Conservation (phyloP, 2,113 vertebrate genomes). For the Talpa occidentalis region DNA sequence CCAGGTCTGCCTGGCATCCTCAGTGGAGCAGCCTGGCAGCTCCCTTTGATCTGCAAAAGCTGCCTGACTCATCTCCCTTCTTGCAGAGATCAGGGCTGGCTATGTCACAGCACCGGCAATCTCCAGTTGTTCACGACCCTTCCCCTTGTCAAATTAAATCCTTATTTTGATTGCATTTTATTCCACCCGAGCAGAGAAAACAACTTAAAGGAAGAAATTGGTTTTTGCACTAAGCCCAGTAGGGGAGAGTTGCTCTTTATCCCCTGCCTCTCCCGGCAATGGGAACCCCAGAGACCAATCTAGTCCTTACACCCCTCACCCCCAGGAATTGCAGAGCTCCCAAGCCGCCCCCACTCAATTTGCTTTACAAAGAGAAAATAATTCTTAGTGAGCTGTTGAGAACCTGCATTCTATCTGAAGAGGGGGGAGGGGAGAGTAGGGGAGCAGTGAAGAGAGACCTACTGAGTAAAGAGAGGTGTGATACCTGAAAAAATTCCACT, state of each 20-base stretch:
- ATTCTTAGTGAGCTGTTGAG: background rate
- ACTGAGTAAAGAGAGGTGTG: background rate
- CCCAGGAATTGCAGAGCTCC: background rate
- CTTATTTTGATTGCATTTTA: constrained; percentile 55
- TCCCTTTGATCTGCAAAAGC: constrained; percentile 13
- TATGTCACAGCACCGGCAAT: background rate
- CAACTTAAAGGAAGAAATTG: background rate
- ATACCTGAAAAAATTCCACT: background rate
- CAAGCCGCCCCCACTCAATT: background rate
- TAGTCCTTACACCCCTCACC: background rate
- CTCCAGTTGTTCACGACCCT: background rate
- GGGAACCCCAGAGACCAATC: background rate
- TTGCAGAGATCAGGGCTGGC: background rate
- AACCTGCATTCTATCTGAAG: background rate
- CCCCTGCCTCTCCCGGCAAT: constrained; percentile 56
- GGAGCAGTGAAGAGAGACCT: background rate
- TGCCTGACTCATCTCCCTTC: background rate
- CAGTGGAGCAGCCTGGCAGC: background rate
- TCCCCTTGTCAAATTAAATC: constrained; percentile 39
- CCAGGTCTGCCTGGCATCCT: background rate
- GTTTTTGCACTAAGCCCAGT: background rate
- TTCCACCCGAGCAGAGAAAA: background rate
- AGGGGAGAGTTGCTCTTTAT: background rate
- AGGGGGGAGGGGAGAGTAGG: background rate
- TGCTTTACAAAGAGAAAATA: constrained; percentile 50